phyloP scores from a whole-genome alignment of 2,797 vertebrate species.

The Streptopelia turtur region DNA sequence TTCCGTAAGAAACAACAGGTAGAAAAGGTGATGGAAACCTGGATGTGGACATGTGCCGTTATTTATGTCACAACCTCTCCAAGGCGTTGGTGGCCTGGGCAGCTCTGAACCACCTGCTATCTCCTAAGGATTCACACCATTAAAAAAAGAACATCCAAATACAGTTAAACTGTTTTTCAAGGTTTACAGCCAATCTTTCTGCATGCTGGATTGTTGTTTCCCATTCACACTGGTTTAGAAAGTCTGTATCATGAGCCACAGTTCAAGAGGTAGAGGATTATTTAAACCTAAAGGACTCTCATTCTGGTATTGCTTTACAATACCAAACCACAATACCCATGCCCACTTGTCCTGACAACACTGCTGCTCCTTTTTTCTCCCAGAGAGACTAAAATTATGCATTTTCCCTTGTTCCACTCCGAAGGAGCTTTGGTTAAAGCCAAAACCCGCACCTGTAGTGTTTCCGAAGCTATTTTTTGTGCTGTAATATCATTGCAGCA shows the following conservation, averaged over 20 bases:
- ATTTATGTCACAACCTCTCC: background rate
- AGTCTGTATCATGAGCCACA: background rate
- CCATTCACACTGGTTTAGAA: background rate
- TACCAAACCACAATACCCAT: background rate
- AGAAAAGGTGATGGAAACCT: background rate
- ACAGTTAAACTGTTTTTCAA: background rate
- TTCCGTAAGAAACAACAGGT: background rate
- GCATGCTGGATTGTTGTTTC: background rate
- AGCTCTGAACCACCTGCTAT: background rate
- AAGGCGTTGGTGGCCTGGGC: background rate
- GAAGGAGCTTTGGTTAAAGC: slow-evolving; percentile 9
- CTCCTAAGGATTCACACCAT: background rate
- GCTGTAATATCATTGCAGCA: background rate
- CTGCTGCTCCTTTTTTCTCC: slow-evolving; percentile 8
- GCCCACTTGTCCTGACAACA: background rate
- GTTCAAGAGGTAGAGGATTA: background rate
- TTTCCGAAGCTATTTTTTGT: slow-evolving; percentile 36
- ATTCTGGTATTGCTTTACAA: background rate
- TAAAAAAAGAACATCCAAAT: background rate
- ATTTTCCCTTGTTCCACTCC: background rate
- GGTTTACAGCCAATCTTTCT: background rate
- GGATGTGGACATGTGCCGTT: background rate
- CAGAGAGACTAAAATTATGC: background rate
- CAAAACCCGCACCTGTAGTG: background rate
- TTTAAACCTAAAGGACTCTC: background rate